Percentiles rank a stretch among this genome's conserved stretches.
Conservation (phyloP, 2,113 vertebrate species). For the Xenotilapia leptura region DNA sequence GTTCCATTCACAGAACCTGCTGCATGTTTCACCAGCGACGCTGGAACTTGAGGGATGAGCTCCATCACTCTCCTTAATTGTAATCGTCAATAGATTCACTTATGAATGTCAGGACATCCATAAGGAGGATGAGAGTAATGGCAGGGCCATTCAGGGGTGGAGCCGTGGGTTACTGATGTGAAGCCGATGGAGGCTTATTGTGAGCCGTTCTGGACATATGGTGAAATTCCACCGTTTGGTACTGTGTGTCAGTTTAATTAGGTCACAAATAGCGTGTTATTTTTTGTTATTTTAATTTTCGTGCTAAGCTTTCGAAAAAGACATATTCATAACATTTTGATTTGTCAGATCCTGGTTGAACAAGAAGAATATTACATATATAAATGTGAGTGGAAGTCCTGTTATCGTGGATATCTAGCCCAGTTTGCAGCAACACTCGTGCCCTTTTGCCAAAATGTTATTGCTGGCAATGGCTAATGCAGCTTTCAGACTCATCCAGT, state of each 20-base stretch:
- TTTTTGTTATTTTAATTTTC: background rate
- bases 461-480: background rate
- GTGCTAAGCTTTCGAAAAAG: background rate
- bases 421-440: background rate
- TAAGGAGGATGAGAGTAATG: constrained; percentile 39
- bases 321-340: background rate
- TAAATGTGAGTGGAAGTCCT: constrained; percentile 7
- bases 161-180: background rate
- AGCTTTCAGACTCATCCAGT: background rate
- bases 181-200: background rate
- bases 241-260: background rate
- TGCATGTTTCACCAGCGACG: constrained; percentile 54
- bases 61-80: constrained; percentile 67
- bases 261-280: background rate
- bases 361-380: background rate
- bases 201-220: background rate
- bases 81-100: constrained; percentile 64
- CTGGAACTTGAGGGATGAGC: constrained; percentile 59
- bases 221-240: background rate
- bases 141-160: constrained; percentile 5
- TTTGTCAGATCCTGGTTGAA: background rate
- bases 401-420: constrained; percentile 7
- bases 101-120: constrained; percentile 36
- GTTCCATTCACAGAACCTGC: constrained; percentile 68
- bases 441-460: background rate